Percentiles rank a stretch among this genome's conserved stretches.
Evolutionary conservation across 2,113 vertebrate genomes (phyloP).

Genomic region (Mastomys coucha): DNA sequence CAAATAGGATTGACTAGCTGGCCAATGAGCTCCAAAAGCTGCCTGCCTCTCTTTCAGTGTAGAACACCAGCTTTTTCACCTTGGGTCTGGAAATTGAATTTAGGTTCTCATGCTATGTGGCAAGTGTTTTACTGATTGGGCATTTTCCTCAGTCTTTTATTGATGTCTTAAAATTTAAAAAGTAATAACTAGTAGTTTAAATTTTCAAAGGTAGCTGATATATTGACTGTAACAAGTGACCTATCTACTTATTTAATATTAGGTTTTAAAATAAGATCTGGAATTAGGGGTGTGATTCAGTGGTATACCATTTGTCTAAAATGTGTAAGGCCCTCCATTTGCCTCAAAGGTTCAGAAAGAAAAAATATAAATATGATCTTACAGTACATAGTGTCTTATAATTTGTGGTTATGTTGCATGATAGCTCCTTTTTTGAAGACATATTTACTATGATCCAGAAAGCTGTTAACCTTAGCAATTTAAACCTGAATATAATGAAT

Average conservation of each 20-base stretch:
- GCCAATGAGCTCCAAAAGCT: too few relatives aligned
- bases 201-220: constrained; percentile 14
- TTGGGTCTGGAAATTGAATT: not conserved
- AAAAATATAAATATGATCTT: constrained; percentile 50
- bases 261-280: constrained; percentile 36
- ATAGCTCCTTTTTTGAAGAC: constrained; percentile 41
- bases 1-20: not conserved
- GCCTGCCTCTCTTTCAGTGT: not conserved
- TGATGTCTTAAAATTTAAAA: constrained; percentile 49
- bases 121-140: not conserved
- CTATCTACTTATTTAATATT: constrained; percentile 24
- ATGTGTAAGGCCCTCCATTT: not conserved
- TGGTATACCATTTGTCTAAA: not conserved
- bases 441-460: constrained; percentile 38
- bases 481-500: constrained; percentile 57
- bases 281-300: not conserved
- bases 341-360: not conserved
- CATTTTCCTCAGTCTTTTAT: not conserved
- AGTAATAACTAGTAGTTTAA: constrained; percentile 35
- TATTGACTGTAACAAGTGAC: constrained; percentile 37
- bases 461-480: constrained; percentile 52
- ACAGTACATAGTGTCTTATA: not conserved
- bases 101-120: not conserved
- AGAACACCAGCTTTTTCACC: not conserved
- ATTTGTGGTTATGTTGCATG: constrained; percentile 30